Conservation (phyloP, 2,888 invertebrate species). For the Trileptium ribeirensis region DNA sequence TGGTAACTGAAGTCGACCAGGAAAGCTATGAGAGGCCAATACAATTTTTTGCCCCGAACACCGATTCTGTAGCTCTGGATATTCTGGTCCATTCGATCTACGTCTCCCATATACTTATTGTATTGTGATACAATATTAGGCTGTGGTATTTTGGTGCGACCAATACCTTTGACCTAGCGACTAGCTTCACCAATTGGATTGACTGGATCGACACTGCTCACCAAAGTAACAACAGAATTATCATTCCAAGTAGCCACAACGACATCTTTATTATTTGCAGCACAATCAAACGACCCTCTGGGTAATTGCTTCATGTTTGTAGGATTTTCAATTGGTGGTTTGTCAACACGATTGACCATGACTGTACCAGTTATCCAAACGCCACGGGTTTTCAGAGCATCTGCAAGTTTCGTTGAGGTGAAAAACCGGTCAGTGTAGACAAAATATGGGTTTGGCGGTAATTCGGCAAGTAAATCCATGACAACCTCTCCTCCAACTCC, state of each 20-base stretch:
- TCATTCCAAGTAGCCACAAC: background rate
- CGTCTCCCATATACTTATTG: slow-evolving; percentile 21
- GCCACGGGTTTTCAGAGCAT: slow-evolving; percentile 33
- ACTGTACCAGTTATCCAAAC: slow-evolving; percentile 40
- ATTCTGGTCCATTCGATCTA: slow-evolving; percentile 23
- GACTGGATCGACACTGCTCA: background rate
- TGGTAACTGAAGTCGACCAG: background rate
- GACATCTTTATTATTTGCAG: background rate
- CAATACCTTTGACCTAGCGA: background rate
- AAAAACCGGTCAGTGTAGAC: slow-evolving; percentile 44
- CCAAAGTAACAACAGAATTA: background rate
- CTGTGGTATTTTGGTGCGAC: background rate
- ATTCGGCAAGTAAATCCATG: slow-evolving; percentile 31
- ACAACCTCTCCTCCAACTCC: slow-evolving; percentile 35
- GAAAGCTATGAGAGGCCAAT: slow-evolving; percentile 5
- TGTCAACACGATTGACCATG: background rate
- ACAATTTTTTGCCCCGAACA: slow-evolving; percentile 25
- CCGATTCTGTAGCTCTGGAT: slow-evolving; percentile 20
- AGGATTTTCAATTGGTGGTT: background rate
- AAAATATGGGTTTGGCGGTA: slow-evolving; percentile 33
- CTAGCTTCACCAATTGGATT: background rate
- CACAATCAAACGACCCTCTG: background rate
- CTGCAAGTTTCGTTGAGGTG: slow-evolving; percentile 38
- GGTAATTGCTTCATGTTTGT: background rate
- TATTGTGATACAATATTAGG: slow-evolving; percentile 14